phyloP scores from a whole-genome alignment of 2,797 vertebrate species.

The Malacoraja senta region DNA sequence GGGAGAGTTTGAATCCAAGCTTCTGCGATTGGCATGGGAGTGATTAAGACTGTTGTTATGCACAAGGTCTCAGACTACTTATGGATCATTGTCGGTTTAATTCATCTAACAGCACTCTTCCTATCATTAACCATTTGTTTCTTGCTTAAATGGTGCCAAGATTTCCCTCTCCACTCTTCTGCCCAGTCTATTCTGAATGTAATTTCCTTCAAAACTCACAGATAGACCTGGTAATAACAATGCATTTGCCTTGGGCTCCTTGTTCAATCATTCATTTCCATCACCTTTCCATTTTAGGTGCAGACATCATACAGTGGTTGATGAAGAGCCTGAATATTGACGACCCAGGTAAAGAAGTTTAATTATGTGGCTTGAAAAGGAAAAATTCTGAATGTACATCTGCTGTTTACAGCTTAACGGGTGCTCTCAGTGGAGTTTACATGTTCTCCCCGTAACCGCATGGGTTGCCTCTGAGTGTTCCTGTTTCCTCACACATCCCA shows the following conservation, averaged over 20 bases:
- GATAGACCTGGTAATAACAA: background rate
- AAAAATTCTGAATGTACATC: background rate
- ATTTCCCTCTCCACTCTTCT: background rate
- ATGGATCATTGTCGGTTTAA: background rate
- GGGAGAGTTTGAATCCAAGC: background rate
- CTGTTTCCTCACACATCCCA: too few species aligned
- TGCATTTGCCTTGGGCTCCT: background rate
- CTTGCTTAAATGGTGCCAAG: background rate
- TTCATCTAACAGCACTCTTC: background rate
- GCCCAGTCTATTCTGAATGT: background rate
- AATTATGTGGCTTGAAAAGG: background rate
- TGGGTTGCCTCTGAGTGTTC: background rate
- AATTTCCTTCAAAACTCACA: background rate
- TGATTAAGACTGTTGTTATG: background rate
- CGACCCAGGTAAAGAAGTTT: slow-evolving; percentile 70
- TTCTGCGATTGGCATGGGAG: background rate
- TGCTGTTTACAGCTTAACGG: background rate
- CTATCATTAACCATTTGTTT: background rate
- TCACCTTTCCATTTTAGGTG: slow-evolving; percentile 61
- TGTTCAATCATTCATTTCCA: background rate
- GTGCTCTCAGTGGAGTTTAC: too few species aligned
- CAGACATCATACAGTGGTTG: slow-evolving; percentile 89
- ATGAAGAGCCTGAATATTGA: slow-evolving; percentile 84
- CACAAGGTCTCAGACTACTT: background rate
- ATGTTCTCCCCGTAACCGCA: too few species aligned